Evolutionary conservation across 2,113 vertebrate species (phyloP).

Genomic region (Dendrocopos noguchii): DNA sequence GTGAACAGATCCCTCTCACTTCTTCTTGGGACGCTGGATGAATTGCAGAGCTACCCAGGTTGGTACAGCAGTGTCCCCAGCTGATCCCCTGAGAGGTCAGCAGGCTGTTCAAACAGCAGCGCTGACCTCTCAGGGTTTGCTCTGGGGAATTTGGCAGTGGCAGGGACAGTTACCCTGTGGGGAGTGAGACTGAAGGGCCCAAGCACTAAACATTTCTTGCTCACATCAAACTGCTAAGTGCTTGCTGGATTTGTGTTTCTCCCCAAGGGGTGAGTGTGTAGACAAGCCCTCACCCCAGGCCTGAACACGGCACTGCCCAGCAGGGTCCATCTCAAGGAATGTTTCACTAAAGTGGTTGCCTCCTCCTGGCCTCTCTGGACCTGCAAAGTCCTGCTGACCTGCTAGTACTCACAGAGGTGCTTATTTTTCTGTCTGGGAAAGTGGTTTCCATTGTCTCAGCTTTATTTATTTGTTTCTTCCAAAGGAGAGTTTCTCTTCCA

Average conservation of each 20-base stretch:
- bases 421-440: conserved; percentile 54
- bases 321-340: neutral
- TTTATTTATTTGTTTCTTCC: conserved; percentile 56
- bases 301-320: neutral
- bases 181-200: neutral
- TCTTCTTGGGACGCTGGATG: neutral
- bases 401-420: neutral
- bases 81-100: neutral
- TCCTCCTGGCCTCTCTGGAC: neutral
- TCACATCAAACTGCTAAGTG: neutral
- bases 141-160: neutral
- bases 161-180: neutral
- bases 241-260: neutral
- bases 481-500: neutral
- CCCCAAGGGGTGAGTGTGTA: neutral
- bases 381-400: neutral
- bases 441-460: conserved; percentile 14
- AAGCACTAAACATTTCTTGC: neutral
- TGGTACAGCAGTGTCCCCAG: neutral
- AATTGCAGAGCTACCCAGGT: neutral
- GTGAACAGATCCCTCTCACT: neutral
- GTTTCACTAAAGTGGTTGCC: neutral
- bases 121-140: neutral
- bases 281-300: neutral
- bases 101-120: neutral